Base-by-base conservation (phyloP, 2,113 vertebrate genomes). In the Tautogolabrus adspersus region DNA sequence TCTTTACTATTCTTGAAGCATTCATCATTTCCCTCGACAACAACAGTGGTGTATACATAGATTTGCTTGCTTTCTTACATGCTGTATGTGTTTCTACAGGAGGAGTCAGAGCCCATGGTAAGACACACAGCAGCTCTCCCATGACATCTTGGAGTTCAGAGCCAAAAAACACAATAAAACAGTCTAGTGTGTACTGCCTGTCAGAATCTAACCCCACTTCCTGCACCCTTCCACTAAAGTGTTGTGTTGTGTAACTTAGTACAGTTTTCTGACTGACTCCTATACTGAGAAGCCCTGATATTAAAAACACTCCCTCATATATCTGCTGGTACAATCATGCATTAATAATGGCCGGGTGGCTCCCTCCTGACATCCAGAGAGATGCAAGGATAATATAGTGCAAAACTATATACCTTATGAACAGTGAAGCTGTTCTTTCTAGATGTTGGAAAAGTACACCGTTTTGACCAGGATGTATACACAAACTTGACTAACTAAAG, bases 301-400 rank as follows among this genome's bases (percentile, higher is more conserved):
- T 47, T 46, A 40, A 62, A 76, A 21, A 57, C 68, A 55, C 38
- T 68, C 13, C 8, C 19, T 13, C 54, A 21, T 42, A n/a, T 52
- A 40, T 10, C 51, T 23, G 66, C 73, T 66, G 46, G 21, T 70
- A 22, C 42, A 57, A 52, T 64, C 69, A 64, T 65, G 40, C 59
- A 73, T 82, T 78, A 70, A 75, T 82, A 74, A 86, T 78, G 56
- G 73, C 59, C 8, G 60, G 56, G 64, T 60, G 38, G 62, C 70
- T 49, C 15, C 51, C 19, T 47, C n/a, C 55, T 19, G 72, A 70
- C 71, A 21, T 51, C n/a, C 51, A 62, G 30, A 71, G 72, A 62
- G 44, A 16, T 55, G 16, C 9, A 42, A 62, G 47, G n/a, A 58
- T 47, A 44, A 57, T 10, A 15, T 2, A 0, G 51, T 3, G 42